Evolutionary conservation across 2,888 invertebrate species (phyloP), one percentile per base, ranked within the genome.

Genomic region (Heliconius aoede): DNA sequence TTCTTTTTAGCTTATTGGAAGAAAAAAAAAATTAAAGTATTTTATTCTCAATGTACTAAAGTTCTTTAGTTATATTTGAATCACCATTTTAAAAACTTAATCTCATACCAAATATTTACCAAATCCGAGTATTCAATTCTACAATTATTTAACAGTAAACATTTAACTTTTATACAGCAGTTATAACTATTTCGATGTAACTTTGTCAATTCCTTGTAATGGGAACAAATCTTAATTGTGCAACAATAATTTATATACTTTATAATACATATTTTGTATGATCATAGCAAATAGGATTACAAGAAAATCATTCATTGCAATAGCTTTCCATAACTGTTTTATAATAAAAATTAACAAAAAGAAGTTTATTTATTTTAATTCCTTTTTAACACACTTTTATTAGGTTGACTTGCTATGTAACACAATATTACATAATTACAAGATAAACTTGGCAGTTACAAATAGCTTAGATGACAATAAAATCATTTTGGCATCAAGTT

Each of bases 141-240:
- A 76, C 58, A 76, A 76, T 64, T 55, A 76, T 64, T 55, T 76
- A 76, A 76, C 75, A 76, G 71, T 51, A 75, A 72, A 76, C 36
- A 61, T 58, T 76, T 64, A 72, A 72, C 36, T 72, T 76, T 28
- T 74, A 76, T 67, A 72, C 65, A 76, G 71, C 40, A 61, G 55
- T 77, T 76, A 72, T 73, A 79, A 72, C 75, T 77, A 77, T 76
- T 79, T 79, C 79, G 77, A 79, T 79, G 77, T 76, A 79, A 77
- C 51, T 55, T 78, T 73, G 67, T 77, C 79, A 79, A 79, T 77
- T 79, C 75, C 79, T 76, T 40, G 32, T 64, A 61, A 73, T 51
- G 79, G 79, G 72, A 79, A 69, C 77, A 77, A 71, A n/a, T 55
- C 24, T 26, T 11, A 60, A 32, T 26, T 74, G 64, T 21, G 32